Percentiles rank a stretch among this genome's conserved stretches.
phyloP scores from a whole-genome alignment of 2,888 invertebrate genomes.

The Lepidochrysops patricia region DNA sequence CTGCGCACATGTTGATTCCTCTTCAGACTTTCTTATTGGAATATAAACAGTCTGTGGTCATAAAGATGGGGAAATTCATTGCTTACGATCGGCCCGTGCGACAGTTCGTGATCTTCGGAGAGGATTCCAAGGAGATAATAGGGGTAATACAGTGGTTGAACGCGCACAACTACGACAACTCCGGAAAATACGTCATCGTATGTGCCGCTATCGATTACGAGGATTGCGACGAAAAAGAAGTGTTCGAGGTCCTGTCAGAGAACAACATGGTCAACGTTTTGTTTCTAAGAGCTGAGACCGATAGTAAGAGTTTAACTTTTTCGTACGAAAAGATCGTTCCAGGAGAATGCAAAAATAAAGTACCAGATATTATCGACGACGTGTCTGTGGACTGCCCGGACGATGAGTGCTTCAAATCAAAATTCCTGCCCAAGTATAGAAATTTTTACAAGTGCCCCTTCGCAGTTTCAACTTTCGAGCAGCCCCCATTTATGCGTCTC shows the following conservation, averaged over 20 bases:
- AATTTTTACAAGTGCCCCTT: conserved; percentile 40
- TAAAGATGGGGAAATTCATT: conserved; percentile 34
- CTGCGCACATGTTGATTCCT: conserved; percentile 28
- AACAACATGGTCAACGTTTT: conserved; percentile 36
- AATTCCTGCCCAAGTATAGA: conserved; percentile 35
- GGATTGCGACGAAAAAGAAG: conserved; percentile 35
- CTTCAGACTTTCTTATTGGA: conserved; percentile 36
- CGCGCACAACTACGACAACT: conserved; percentile 35
- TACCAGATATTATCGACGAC: conserved; percentile 30
- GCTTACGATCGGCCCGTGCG: conserved; percentile 25
- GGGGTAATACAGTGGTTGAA: conserved; percentile 33
- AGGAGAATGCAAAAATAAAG: conserved; percentile 34
- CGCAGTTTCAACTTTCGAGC: conserved; percentile 41
- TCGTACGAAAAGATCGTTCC: conserved; percentile 33
- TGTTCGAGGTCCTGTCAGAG: conserved; percentile 33
- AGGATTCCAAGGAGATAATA: conserved; percentile 32
- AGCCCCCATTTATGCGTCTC: conserved; percentile 46
- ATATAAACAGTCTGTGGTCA: conserved; percentile 33
- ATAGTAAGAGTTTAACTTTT: conserved; percentile 28
- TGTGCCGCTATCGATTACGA: conserved; percentile 30
- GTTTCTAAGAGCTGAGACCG: conserved; percentile 30
- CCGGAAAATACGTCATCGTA: conserved; percentile 39
- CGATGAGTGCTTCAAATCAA: conserved; percentile 31
- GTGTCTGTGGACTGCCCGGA: conserved; percentile 28
- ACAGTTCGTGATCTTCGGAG: conserved; percentile 42